Evolutionary conservation across 2,888 invertebrate species (phyloP).

Genomic region (Cloeon dipterum): DNA sequence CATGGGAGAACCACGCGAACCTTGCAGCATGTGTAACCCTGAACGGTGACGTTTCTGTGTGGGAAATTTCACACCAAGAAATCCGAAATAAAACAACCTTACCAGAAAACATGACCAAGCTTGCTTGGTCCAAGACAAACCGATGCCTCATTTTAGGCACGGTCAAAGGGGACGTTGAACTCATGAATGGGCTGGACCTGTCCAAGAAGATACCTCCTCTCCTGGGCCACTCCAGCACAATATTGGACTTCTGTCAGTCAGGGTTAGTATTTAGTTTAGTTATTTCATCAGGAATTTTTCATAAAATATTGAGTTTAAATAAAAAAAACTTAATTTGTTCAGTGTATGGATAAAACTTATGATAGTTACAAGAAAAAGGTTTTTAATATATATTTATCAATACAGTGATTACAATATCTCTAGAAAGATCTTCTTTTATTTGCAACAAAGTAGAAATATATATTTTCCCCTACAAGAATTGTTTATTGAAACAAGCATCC

Average conservation of each 20-base stretch:
- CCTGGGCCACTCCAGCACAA: neutral
- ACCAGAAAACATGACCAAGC: neutral
- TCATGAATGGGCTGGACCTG: neutral
- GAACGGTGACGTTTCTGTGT: neutral
- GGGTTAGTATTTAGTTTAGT: neutral
- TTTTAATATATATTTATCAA: too few species aligned
- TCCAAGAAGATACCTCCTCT: neutral
- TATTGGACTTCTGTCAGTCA: neutral
- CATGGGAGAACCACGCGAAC: neutral
- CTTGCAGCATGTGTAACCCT: conserved; percentile 1
- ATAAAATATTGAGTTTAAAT: neutral
- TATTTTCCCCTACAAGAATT: too few species aligned
- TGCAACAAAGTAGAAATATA: too few species aligned
- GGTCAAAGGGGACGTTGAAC: neutral
- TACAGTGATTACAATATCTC: too few species aligned
- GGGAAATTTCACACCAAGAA: neutral
- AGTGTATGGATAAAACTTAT: too few species aligned
- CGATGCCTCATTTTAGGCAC: neutral
- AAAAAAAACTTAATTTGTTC: neutral
- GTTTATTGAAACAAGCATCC: too few species aligned
- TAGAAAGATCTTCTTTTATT: too few species aligned
- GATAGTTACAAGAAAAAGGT: too few species aligned
- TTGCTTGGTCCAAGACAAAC: neutral
- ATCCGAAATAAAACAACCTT: neutral
- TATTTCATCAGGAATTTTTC: neutral